Percentiles rank a stretch among this genome's conserved stretches.
These are phyloP conservation scores for Brachionus manjavacas DNA, from an alignment of 1,140 invertebrate genomes.

Conservation along the genomic window DNA sequence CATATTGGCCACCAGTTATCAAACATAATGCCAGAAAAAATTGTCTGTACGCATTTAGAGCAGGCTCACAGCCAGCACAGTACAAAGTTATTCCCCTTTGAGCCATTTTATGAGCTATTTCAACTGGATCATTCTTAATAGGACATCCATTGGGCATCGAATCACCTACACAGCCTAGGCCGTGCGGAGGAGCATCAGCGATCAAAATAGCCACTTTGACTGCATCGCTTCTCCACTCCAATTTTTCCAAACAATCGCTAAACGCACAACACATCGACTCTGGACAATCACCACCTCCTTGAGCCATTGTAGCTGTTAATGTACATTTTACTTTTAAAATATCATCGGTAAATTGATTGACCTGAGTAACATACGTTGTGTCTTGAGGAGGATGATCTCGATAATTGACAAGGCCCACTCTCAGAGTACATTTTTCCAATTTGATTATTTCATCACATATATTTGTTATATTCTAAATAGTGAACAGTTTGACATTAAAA, in stretches of 20 bases:
- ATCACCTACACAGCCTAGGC: constrained; percentile 6
- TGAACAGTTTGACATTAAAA: background rate
- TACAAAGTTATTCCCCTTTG: constrained; percentile 24
- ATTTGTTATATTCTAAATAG: constrained; percentile 25
- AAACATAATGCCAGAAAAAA: constrained; percentile 29
- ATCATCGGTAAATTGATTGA: constrained; percentile 24
- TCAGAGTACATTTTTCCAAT: constrained; percentile 19
- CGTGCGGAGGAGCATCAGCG: constrained; percentile 42
- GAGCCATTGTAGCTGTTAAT: background rate
- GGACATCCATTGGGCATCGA: constrained; percentile 21
- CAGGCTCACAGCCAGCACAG: background rate
- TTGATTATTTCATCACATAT: constrained; percentile 10
- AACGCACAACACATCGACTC: constrained; percentile 9
- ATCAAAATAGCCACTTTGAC: constrained; percentile 35
- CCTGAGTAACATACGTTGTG: background rate
- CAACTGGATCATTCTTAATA: constrained; percentile 35
- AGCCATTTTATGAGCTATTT: constrained; percentile 30
- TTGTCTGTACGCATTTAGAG: background rate
- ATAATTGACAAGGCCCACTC: background rate
- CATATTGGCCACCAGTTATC: constrained; percentile 42
- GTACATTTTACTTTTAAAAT: background rate
- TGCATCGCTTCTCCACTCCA: constrained; percentile 34
- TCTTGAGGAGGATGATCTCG: constrained; percentile 42
- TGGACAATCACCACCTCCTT: constrained; percentile 15
- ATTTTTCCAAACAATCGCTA: background rate